Percentiles rank a stretch among this genome's conserved stretches.
Conservation (phyloP, 2,113 vertebrate species). For the Amphiprion percula region DNA sequence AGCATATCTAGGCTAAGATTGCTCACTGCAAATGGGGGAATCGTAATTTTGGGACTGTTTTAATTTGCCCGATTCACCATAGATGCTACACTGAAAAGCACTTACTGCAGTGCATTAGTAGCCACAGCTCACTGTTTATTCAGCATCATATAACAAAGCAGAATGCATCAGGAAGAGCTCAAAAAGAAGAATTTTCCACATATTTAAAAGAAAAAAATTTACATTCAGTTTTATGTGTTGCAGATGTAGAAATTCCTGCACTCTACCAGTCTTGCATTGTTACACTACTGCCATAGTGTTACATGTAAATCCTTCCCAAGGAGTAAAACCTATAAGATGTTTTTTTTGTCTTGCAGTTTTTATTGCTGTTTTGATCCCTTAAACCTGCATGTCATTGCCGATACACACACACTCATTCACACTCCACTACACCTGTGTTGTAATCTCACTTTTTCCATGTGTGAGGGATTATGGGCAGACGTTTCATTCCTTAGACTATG, state of each 20-base stretch:
- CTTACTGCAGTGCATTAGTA: conserved; percentile 21
- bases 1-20: neutral
- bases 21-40: conserved; percentile 3
- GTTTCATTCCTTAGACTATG: conserved; percentile 65
- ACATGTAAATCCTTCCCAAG: conserved; percentile 10
- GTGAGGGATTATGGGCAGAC: conserved; percentile 66
- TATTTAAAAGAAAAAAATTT: neutral
- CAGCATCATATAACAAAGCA: neutral
- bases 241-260: neutral
- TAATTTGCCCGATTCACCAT: conserved; percentile 15
- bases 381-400: conserved; percentile 54
- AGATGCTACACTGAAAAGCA: conserved; percentile 11
- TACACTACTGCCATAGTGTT: neutral
- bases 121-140: conserved; percentile 4
- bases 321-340: conserved; percentile 25
- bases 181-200: neutral
- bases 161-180: neutral
- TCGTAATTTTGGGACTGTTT: neutral
- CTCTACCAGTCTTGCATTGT: neutral
- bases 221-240: neutral
- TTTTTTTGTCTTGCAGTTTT: conserved; percentile 42
- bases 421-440: conserved; percentile 60
- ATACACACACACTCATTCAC: conserved; percentile 64
- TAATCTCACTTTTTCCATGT: conserved; percentile 67
- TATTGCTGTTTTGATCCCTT: conserved; percentile 60